phyloP scores from a whole-genome alignment of 2,888 invertebrate genomes.

The Diogma glabrata region DNA sequence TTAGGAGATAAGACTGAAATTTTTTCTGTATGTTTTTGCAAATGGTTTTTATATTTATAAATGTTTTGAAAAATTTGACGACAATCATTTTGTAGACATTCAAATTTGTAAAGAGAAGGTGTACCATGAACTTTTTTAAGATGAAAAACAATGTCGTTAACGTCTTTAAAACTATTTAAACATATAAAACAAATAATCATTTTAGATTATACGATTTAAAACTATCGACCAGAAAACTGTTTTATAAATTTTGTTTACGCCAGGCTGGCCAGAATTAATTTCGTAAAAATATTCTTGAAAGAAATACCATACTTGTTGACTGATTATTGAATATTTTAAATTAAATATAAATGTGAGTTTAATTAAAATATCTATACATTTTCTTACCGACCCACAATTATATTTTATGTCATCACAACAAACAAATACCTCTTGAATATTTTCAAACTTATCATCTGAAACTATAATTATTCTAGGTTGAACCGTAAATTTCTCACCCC shows the following conservation, averaged over 20 bases:
- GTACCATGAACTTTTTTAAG: constrained; percentile 1
- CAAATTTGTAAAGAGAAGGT: constrained; percentile 8
- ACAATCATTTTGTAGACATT: constrained; percentile 2
- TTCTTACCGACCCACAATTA: constrained; percentile 10
- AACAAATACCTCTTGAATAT: constrained; percentile 12
- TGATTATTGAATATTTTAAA: constrained; percentile 7
- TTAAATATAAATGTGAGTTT: constrained; percentile 8
- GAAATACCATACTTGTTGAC: constrained; percentile 10
- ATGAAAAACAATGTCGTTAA: not conserved
- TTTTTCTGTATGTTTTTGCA: not conserved
- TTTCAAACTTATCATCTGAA: constrained; percentile 5
- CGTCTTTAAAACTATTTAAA: not conserved
- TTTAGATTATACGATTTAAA: not conserved
- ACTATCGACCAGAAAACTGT: not conserved
- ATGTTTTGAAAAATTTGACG: constrained; percentile 5
- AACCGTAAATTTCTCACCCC: not conserved
- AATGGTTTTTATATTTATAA: not conserved
- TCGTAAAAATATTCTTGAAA: constrained; percentile 12
- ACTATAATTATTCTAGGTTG: constrained; percentile 15
- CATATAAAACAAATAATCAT: constrained; percentile 4
- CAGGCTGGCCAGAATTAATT: constrained; percentile 2
- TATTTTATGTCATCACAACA: constrained; percentile 11
- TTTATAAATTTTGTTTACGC: not conserved
- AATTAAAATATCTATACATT: constrained; percentile 13
- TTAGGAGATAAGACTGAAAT: not conserved